phyloP scores from a whole-genome alignment of 2,113 vertebrate species.

The Platanista minor region DNA sequence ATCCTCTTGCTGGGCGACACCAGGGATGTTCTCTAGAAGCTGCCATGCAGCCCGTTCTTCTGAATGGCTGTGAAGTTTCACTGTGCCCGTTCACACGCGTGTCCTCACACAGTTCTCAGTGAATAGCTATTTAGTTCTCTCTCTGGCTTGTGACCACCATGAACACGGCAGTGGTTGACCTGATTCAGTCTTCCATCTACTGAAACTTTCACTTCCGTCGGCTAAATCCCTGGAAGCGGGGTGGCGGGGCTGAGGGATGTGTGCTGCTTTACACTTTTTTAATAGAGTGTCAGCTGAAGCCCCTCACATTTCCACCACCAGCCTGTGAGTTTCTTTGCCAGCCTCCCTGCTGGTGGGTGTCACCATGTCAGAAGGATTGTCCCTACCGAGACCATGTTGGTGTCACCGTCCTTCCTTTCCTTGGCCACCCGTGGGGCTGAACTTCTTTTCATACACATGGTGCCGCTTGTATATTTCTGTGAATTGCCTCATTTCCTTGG shows the following conservation, averaged over 20 bases:
- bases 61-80: background rate
- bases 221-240: background rate
- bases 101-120: background rate
- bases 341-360: too few species aligned
- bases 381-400: background rate
- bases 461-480: background rate
- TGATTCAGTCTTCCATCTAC: background rate
- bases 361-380: rapidly evolving
- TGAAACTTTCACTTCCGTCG: background rate
- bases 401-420: background rate
- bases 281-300: background rate
- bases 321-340: background rate
- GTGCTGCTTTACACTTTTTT: background rate
- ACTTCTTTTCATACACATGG: background rate
- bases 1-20: background rate
- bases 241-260: too few species aligned
- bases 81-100: rapidly evolving
- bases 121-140: background rate
- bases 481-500: background rate
- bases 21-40: too few species aligned
- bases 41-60: rapidly evolving
- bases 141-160: background rate
- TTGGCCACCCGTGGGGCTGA: background rate
- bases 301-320: rapidly evolving
- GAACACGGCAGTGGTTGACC: rapidly evolving